A percentile compares a stretch with the other conserved stretches of the same genome.
phyloP scores from a whole-genome alignment of 2,888 invertebrate genomes.

The Microchrysa polita region DNA sequence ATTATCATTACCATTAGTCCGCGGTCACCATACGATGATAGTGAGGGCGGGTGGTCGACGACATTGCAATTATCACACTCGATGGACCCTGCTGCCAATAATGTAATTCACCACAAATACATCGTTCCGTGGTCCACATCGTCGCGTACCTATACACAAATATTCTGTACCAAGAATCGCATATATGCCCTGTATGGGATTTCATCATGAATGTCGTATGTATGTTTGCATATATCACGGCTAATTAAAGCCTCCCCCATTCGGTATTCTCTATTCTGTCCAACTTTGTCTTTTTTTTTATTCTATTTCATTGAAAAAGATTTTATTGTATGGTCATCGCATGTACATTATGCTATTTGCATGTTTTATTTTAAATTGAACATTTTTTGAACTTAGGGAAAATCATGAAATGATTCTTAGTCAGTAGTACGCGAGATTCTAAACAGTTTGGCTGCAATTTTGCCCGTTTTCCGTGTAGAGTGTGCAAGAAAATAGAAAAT shows the following conservation, averaged over 20 bases:
- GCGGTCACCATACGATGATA: background rate
- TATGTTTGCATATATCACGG: constrained; percentile 3
- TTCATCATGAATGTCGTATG: too few species aligned
- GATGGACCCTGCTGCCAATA: constrained; percentile 39
- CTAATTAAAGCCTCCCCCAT: constrained; percentile 34
- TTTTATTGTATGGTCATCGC: constrained; percentile 5
- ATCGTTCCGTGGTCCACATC: background rate
- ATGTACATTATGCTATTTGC: background rate
- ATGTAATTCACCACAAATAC: constrained; percentile 5
- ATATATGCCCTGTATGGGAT: background rate
- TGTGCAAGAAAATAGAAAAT: constrained; percentile 13
- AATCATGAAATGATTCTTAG: constrained; percentile 1
- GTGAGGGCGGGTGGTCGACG: constrained; percentile 8
- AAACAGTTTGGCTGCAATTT: constrained; percentile 44
- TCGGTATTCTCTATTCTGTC: too few species aligned
- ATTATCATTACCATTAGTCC: constrained; percentile 24
- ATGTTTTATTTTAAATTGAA: constrained; percentile 31
- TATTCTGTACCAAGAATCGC: constrained; percentile 2
- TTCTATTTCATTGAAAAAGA: constrained; percentile 17
- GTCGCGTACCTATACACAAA: background rate
- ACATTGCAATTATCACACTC: constrained; percentile 40
- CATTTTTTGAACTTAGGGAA: constrained; percentile 34
- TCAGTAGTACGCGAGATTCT: constrained; percentile 44
- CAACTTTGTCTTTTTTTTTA: constrained; percentile 20
- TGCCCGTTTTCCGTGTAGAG: background rate